phyloP scores from a whole-genome alignment of 2,797 vertebrate genomes.

The Etheostoma nigrum region DNA sequence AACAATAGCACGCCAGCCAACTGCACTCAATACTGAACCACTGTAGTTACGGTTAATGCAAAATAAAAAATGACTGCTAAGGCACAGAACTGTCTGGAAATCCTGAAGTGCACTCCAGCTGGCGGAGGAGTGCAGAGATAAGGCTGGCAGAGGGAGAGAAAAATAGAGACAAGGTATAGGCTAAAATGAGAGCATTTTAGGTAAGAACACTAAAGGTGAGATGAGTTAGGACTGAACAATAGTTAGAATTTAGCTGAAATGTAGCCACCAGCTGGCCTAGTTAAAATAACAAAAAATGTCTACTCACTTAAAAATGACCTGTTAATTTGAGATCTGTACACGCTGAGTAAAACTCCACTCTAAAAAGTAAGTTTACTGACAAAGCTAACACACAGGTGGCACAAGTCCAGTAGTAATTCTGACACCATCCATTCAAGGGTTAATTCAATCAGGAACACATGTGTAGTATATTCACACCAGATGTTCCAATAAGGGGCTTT shows the following conservation, averaged over 20 bases:
- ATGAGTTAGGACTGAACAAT: background rate
- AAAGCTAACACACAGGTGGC: constrained; percentile 7
- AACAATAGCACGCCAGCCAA: constrained; percentile 48
- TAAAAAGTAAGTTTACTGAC: background rate
- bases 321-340: constrained; percentile 22
- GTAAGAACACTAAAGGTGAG: constrained; percentile 31
- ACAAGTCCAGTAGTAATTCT: constrained; percentile 32
- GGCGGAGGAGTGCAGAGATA: constrained; percentile 9
- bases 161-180: constrained; percentile 30
- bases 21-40: constrained; percentile 45
- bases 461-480: constrained; percentile 63
- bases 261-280: constrained; percentile 5
- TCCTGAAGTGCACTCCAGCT: constrained; percentile 53
- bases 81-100: constrained; percentile 38
- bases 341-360: background rate
- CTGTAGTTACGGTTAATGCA: constrained; percentile 37
- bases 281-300: constrained; percentile 4
- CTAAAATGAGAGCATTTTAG: constrained; percentile 48
- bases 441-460: constrained; percentile 54
- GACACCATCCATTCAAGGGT: constrained; percentile 37
- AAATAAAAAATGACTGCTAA: constrained; percentile 41
- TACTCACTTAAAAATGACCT: background rate
- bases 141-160: constrained; percentile 17
- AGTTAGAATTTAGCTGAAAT: constrained; percentile 3
- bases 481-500: constrained; percentile 54